phyloP scores from a whole-genome alignment of 2,888 invertebrate genomes.

The Hylaea fasciaria region DNA sequence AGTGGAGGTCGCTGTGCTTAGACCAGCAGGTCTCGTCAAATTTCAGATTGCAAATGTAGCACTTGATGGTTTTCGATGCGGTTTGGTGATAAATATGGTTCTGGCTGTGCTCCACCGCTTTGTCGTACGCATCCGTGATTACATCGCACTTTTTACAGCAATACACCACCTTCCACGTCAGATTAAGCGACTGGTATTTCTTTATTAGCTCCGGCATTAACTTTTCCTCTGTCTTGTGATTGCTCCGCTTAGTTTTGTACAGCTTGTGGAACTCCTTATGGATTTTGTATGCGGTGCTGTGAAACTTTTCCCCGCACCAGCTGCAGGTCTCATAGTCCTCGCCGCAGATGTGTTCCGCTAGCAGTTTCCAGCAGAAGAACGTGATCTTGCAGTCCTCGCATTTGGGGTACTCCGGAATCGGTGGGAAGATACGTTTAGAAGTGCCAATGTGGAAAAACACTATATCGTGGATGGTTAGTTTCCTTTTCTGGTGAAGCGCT shows the following conservation, averaged over 20 bases:
- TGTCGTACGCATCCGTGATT: slow-evolving; percentile 58
- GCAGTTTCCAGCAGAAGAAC: slow-evolving; percentile 35
- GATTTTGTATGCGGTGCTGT: slow-evolving; percentile 43
- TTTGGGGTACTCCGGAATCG: slow-evolving; percentile 42
- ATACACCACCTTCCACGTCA: slow-evolving; percentile 64
- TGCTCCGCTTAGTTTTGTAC: not conserved
- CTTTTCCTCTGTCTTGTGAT: slow-evolving; percentile 6
- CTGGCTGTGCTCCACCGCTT: slow-evolving; percentile 62
- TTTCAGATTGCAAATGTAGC: slow-evolving; percentile 56
- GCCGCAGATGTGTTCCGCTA: slow-evolving; percentile 43
- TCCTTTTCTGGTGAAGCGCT: slow-evolving; percentile 31
- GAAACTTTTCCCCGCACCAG: slow-evolving; percentile 51
- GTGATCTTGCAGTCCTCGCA: slow-evolving; percentile 53
- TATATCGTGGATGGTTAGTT: slow-evolving; percentile 47
- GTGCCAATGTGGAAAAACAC: slow-evolving; percentile 44
- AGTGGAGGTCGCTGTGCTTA: slow-evolving; percentile 54
- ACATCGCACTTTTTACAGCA: slow-evolving; percentile 56
- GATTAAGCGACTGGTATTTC: slow-evolving; percentile 56
- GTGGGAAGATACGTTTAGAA: slow-evolving; percentile 38
- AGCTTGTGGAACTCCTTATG: slow-evolving; percentile 56
- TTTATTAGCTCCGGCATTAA: slow-evolving; percentile 53
- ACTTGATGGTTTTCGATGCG: slow-evolving; percentile 44
- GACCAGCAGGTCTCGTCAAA: slow-evolving; percentile 53
- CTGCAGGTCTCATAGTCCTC: slow-evolving; percentile 44
- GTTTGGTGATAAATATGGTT: slow-evolving; percentile 52